Conservation (phyloP, 2,888 invertebrate species). For the Aphelenchoides bicaudatus region DNA sequence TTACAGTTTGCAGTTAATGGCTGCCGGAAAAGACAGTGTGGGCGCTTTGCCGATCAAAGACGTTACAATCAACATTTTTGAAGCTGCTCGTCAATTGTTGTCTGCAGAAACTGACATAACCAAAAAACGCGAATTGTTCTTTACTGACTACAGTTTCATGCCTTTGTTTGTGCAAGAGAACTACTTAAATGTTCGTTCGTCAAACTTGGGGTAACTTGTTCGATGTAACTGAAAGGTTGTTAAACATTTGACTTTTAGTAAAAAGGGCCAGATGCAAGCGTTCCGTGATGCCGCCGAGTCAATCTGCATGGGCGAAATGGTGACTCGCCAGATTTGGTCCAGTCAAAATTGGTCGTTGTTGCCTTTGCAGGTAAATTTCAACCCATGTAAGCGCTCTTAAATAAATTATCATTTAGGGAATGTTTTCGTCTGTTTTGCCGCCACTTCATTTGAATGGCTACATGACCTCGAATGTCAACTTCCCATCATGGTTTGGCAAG, state of each 20-base stretch:
- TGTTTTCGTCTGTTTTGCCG: constrained; percentile 85
- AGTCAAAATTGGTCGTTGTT: constrained; percentile 76
- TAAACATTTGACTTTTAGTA: not conserved
- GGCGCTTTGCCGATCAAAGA: constrained; percentile 75
- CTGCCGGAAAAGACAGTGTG: constrained; percentile 65
- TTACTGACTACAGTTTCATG: constrained; percentile 91
- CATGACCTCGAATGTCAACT: constrained; percentile 73
- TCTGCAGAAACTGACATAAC: constrained; percentile 66
- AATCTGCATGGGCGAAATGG: constrained; percentile 78
- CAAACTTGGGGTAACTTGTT: constrained; percentile 21
- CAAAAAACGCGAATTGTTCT: constrained; percentile 74
- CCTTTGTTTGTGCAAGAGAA: constrained; percentile 97
- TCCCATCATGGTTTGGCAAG: constrained; percentile 93
- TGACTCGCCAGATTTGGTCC: constrained; percentile 77
- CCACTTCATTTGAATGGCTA: constrained; percentile 79
- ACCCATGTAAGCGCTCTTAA: not conserved
- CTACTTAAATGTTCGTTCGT: constrained; percentile 66
- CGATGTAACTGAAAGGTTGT: no score
- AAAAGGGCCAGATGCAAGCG: constrained; percentile 67
- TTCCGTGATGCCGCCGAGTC: constrained; percentile 79
- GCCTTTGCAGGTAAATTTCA: constrained; percentile 71
- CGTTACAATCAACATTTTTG: constrained; percentile 68
- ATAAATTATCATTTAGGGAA: constrained; percentile 68
- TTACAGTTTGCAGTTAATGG: constrained; percentile 80
- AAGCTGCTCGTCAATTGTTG: constrained; percentile 68